A percentile compares a stretch with the other conserved stretches of the same genome.
These are phyloP conservation scores for Cheilosia pagana DNA, from an alignment of 2,888 invertebrate species.

Conservation along the genomic window DNA sequence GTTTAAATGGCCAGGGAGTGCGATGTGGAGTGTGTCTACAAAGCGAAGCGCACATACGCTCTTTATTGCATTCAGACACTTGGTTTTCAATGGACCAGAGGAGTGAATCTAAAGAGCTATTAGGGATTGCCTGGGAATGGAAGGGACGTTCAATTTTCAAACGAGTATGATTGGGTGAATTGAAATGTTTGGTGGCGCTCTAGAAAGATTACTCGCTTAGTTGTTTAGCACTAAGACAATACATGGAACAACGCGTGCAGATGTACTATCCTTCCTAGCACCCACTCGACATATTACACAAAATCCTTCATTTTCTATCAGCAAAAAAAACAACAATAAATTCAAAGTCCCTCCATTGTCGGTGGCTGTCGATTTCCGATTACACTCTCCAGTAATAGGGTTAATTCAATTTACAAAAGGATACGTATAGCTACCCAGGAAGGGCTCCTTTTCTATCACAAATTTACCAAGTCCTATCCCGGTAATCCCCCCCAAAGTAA, in stretches of 20 bases:
- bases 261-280: background rate
- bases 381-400: conserved; percentile 13
- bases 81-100: conserved; percentile 39
- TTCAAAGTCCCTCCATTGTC: conserved; percentile 2
- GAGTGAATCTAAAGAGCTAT: conserved; percentile 8
- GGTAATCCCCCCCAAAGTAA: conserved; percentile 45
- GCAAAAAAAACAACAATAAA: conserved; percentile 39
- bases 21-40: background rate
- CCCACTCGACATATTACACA: background rate
- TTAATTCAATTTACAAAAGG: conserved; percentile 59
- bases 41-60: conserved; percentile 12
- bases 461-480: conserved; percentile 37
- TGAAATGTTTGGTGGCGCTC: too few relatives aligned
- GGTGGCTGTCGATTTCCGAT: conserved; percentile 33
- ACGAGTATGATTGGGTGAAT: too few relatives aligned
- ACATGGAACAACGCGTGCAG: too few relatives aligned
- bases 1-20: conserved; percentile 29
- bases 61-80: conserved; percentile 51
- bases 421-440: conserved; percentile 5
- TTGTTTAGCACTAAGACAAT: too few relatives aligned
- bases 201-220: too few relatives aligned
- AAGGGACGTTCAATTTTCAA: too few relatives aligned
- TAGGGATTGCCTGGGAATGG: background rate
- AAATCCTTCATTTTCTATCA: background rate
- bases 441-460: conserved; percentile 25